Evolutionary conservation across 2,797 vertebrate genomes (phyloP), one percentile per base, ranked within the genome.

Genomic region (Betta splendens): DNA sequence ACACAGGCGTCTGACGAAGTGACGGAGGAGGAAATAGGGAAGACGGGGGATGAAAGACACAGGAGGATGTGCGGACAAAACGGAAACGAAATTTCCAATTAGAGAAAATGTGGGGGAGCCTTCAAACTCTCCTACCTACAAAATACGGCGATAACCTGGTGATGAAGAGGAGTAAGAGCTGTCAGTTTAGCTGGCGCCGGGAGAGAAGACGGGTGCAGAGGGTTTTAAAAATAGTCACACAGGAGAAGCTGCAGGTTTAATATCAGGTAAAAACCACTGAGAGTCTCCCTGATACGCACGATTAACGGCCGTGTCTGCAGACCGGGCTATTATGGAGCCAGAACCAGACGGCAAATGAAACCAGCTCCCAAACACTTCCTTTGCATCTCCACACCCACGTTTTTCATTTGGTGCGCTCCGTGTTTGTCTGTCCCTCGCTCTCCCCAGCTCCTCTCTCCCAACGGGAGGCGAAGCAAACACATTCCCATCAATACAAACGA

Each of bases 241-340:
- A 60, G 80, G 74, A 67, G 54, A 73, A 67, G 77, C 77, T 75
- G 89, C 77, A 76, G 78, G 73, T 89, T 89, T 88, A 89, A 90
- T 88, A 85, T 79, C 81, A 77, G 79, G 81, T 65, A 75, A 84
- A 77, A 83, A 72, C 59, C 59, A 26, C 74, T 85, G 86, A 89
- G 86, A 89, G 85, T 64, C 73, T 83, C 79, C 75, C 80, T 59
- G 80, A 89, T 75, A 72, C 79, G 79, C 82, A 72, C 83, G 68
- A 85, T 83, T 72, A 83, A 73, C 65, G 75, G 72, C 52, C 21
- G 35, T 5, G 55, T 58, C 75, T 54, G 67, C 72, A 72, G 44
- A 46, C 66, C 57, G 40, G 69, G 87, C 80, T 78, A 87, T 87
- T 84, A 89, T 77, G 81, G 80, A 87, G 85, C 52, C 53, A 58